A percentile compares a stretch with the other conserved stretches of the same genome.
These are phyloP conservation scores for Myanophis thanlyinensis DNA, from an alignment of 2,113 vertebrate genomes.

Conservation along the genomic window DNA sequence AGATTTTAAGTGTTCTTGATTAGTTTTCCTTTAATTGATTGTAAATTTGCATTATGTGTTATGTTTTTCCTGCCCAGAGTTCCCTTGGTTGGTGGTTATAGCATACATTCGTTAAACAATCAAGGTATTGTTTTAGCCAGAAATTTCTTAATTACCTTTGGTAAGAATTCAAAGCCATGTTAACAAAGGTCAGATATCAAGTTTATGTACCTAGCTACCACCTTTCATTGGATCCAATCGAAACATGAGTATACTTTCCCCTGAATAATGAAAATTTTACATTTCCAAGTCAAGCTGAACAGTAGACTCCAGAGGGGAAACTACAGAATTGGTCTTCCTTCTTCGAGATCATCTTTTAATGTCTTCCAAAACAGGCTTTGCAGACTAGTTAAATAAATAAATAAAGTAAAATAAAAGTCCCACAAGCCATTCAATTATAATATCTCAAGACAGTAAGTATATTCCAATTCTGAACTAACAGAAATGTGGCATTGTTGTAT, in stretches of 20 bases:
- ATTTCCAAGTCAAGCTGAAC: background rate
- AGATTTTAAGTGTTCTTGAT: background rate
- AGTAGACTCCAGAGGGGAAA: conserved; percentile 4
- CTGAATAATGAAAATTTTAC: background rate
- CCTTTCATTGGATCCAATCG: conserved; percentile 5
- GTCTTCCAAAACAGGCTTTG: conserved; percentile 17
- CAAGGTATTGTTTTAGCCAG: background rate
- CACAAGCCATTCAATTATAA: conserved; percentile 1
- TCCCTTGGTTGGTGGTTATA: background rate
- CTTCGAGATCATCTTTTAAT: background rate
- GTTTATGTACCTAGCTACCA: background rate
- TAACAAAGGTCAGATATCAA: background rate
- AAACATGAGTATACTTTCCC: conserved; percentile 23
- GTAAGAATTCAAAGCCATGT: background rate
- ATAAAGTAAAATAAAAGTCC: background rate
- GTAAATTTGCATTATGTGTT: background rate
- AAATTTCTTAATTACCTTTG: background rate
- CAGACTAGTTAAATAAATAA: conserved; percentile 10
- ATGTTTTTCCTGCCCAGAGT: background rate
- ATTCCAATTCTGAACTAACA: conserved; percentile 36
- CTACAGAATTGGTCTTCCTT: background rate
- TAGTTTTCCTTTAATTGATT: background rate
- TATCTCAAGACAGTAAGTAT: conserved; percentile 31
- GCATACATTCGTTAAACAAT: background rate
- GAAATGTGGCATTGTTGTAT: conserved; percentile 26